phyloP scores from a whole-genome alignment of 2,888 invertebrate species.

The Idaea dimidiata region DNA sequence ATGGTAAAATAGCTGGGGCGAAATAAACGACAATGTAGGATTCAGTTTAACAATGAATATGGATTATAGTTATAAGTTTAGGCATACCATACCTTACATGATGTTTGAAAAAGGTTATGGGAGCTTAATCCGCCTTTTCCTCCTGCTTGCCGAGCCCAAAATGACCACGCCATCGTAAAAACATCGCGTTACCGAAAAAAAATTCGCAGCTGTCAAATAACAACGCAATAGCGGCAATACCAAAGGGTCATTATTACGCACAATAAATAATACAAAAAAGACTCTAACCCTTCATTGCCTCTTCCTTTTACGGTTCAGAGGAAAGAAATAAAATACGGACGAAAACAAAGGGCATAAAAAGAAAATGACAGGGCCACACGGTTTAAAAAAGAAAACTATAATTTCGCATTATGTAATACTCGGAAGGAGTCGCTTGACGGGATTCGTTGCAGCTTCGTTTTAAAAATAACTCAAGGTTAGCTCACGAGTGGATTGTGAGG shows the following conservation, averaged over 20 bases:
- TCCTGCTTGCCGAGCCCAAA: slow-evolving; percentile 15
- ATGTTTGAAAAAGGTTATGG: slow-evolving; percentile 8
- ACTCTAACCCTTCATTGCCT: slow-evolving; percentile 78
- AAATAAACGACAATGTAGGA: slow-evolving; percentile 31
- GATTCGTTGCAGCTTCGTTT: slow-evolving; percentile 70
- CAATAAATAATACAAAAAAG: slow-evolving; percentile 76
- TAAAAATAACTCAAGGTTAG: slow-evolving; percentile 80
- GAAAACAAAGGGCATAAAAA: slow-evolving; percentile 76
- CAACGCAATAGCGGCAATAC: slow-evolving; percentile 44
- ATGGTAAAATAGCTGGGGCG: slow-evolving; percentile 50
- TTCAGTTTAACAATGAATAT: background rate
- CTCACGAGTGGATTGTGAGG: slow-evolving; percentile 59
- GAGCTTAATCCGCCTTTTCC: slow-evolving; percentile 12
- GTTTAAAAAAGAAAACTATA: slow-evolving; percentile 73
- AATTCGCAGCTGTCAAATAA: slow-evolving; percentile 55
- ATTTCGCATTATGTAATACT: slow-evolving; percentile 79
- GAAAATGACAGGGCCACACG: slow-evolving; percentile 77
- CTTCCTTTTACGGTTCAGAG: slow-evolving; percentile 78
- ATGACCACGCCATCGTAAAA: slow-evolving; percentile 31
- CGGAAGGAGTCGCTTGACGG: slow-evolving; percentile 72
- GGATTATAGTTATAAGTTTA: background rate
- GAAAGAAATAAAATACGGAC: slow-evolving; percentile 76
- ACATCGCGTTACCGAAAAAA: slow-evolving; percentile 45
- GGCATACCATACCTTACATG: slow-evolving; percentile 30
- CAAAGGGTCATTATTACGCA: slow-evolving; percentile 68